These are phyloP conservation scores for Drosophila borealis DNA, from an alignment of 2,888 invertebrate genomes.

Conservation along the genomic window DNA sequence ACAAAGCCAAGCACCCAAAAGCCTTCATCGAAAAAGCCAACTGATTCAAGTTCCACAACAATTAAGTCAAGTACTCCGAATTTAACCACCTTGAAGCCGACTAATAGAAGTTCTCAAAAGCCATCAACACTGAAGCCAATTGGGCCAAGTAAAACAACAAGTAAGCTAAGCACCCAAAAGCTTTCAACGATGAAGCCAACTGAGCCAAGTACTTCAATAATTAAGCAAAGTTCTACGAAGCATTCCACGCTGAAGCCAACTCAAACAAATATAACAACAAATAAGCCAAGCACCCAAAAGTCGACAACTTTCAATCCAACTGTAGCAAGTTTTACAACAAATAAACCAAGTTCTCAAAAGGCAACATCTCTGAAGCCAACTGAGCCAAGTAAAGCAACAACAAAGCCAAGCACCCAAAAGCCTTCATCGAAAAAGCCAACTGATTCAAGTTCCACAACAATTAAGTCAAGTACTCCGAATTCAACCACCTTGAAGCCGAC, in stretches of 20 bases:
- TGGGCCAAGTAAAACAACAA: not conserved
- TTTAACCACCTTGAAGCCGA: too few relatives aligned
- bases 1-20: too few relatives aligned
- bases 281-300: not conserved
- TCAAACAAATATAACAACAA: not conserved
- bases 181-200: conserved; percentile 8
- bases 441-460: not conserved
- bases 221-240: not conserved
- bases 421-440: not conserved
- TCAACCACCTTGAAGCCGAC: too few relatives aligned
- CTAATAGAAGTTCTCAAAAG: too few relatives aligned
- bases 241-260: not conserved
- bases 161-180: not conserved
- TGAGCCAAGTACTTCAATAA: conserved; percentile 1
- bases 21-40: too few relatives aligned
- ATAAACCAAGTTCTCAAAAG: too few relatives aligned
- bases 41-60: too few relatives aligned
- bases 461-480: not conserved
- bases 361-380: not conserved
- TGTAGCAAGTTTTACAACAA: too few relatives aligned
- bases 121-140: too few relatives aligned
- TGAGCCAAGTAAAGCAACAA: not conserved
- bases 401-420: not conserved
- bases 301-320: not conserved
- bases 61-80: too few relatives aligned